Base-by-base conservation (phyloP, 2,797 vertebrate species). In the Falco peregrinus region DNA sequence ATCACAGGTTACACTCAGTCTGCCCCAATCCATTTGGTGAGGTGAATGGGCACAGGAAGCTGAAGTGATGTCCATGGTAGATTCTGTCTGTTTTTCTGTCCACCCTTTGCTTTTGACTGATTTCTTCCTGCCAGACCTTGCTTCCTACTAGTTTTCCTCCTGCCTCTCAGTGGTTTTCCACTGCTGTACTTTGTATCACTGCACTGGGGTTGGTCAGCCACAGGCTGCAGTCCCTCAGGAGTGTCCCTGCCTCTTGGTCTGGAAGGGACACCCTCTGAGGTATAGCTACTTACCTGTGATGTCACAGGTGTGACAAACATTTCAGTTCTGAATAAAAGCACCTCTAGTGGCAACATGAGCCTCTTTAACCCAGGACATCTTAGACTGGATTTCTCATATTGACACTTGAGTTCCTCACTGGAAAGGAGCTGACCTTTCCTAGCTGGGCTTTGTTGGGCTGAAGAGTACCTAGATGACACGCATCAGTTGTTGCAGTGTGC, bases 1-100 rank as follows among this genome's bases (percentile, higher is more conserved):
- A 65, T 47, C 5, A 3, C 9, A 18, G 5, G 5, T 61, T 81
- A 53, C 9, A 12, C 9, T 60, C 3, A 0, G 1, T 48, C 63
- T 82, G 24, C 25, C 56, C 24, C 26, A 65, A 17, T 43, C 26
- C 15, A 24, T 65, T n/a, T 3, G 1, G 13, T 47, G 51, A 89
- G 16, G 31, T 29, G 22, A 75, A 75, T 43, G 8, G 8, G 4
- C 2, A 2, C 16, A 45, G 29, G 21, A 77, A 1, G 4, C 8
- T 89, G 7, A 8, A 9, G 10, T 53, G 2, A 26, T 60, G 20
- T 50, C 67, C 5, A 0, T 51, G 41, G 59, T 6, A 17, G 11
- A 54, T 74, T 57, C n/a, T 18, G 18, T 54, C 59, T 79, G 17
- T 51, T 26, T 31, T 35, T 81, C 43, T 60, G 11, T 48, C 31